Percentiles rank a stretch among this genome's conserved stretches.
phyloP scores from a whole-genome alignment of 2,113 vertebrate genomes.

The Epinephelus cyanopodus region DNA sequence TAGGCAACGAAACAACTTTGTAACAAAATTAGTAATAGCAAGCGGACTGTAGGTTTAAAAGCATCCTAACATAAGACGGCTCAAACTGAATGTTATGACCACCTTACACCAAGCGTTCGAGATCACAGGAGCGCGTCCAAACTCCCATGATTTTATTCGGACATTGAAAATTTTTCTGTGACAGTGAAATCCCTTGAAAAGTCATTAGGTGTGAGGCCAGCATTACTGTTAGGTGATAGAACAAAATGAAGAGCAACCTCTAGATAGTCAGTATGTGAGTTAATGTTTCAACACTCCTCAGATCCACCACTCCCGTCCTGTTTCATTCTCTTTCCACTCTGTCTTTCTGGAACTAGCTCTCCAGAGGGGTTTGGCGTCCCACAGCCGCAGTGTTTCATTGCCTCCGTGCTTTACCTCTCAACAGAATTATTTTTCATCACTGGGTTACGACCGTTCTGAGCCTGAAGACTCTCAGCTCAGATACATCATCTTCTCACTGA shows the following conservation, averaged over 20 bases:
- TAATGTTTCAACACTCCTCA: not conserved
- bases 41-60: too few relatives aligned
- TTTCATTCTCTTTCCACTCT: constrained; percentile 11
- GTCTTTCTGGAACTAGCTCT: constrained; percentile 17
- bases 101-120: too few relatives aligned
- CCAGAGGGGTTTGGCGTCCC: constrained; percentile 15
- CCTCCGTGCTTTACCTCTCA: constrained; percentile 16
- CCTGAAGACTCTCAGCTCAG: constrained; percentile 5
- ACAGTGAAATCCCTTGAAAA: too few relatives aligned
- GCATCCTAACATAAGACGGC: too few relatives aligned
- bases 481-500: constrained; percentile 27
- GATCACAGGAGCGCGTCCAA: too few relatives aligned
- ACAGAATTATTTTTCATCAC: constrained; percentile 52
- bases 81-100: too few relatives aligned
- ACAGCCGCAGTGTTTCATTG: constrained; percentile 24
- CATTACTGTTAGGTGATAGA: not conserved
- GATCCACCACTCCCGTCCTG: not conserved
- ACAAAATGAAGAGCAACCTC: not conserved
- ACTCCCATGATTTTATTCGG: too few relatives aligned
- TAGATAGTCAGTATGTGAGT: not conserved
- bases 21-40: too few relatives aligned
- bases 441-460: constrained; percentile 22
- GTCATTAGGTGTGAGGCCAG: too few relatives aligned
- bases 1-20: too few relatives aligned
- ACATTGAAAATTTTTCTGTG: too few relatives aligned